Evolutionary conservation across 2,113 vertebrate genomes (phyloP), one percentile per base, ranked within the genome.

Genomic region (Ceyx cyanopectus): DNA sequence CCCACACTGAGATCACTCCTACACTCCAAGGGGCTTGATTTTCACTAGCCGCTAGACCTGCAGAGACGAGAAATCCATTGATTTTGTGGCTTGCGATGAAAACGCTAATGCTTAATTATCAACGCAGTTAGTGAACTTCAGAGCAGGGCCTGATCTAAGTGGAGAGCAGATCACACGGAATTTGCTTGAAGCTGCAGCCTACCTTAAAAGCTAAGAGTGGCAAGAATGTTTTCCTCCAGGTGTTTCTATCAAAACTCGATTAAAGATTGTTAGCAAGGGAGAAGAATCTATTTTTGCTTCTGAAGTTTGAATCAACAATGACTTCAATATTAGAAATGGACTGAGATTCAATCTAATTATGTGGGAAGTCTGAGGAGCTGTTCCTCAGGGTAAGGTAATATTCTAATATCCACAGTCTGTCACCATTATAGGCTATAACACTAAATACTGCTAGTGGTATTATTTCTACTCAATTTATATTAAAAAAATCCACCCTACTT

Each of bases 61-160:
- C 46, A 46, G 40, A 92, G 70, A 81, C 88, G 79, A 77, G 19
- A 73, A 90, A 89, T 90, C 69, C 46, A 60, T 88, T 81, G 69
- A 79, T 91, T 83, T 74, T 30, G 8, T 23, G 5, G n/a, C n/a
- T n/a, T 9, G 1, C 67, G 75, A 37, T 74, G 58, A 81, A 91
- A 93, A 75, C 63, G 12, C 6, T 41, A 54, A 63, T 65, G 34
- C 50, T 87, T 65, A 75, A 50, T 90, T 76, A 78, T 43, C 41
- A 50, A 3, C 67, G 27, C 19, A 26, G 9, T 51, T 65, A 57
- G 43, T 54, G n/a, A 54, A 66, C 34, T 69, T 85, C 51, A 37
- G 27, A 10, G 13, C 32, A 20, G 1, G 7, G 12, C 46, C 48
- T 54, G 62, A 60, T 81, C 45, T 70, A 46, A 85, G 58, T 1